Percentiles rank a stretch among this genome's conserved stretches.
Evolutionary conservation across 2,797 vertebrate species (phyloP).

Genomic region (Notamacropus eugenii): DNA sequence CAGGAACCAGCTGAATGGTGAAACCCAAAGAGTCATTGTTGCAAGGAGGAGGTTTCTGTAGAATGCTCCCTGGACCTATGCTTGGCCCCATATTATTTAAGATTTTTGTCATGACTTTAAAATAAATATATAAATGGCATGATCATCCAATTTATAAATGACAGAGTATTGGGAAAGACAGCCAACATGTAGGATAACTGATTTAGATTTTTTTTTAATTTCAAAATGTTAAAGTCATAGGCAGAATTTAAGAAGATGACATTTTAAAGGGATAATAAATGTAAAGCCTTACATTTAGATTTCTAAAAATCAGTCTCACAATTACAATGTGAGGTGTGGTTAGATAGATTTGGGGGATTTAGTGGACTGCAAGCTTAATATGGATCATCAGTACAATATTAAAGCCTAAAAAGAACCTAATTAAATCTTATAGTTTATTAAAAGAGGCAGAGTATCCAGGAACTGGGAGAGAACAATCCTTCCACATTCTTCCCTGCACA

Average conservation of each 20-base stretch:
- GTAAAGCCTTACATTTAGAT: background rate
- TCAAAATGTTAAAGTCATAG: background rate
- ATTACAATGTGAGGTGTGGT: background rate
- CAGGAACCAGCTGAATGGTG: background rate
- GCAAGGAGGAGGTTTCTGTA: background rate
- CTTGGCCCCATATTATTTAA: background rate
- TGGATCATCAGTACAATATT: background rate
- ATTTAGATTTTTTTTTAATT: background rate
- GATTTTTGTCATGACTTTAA: background rate
- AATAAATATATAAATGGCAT: background rate
- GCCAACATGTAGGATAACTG: background rate
- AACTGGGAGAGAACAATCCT: background rate
- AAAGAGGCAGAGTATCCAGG: background rate
- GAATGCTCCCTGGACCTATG: background rate
- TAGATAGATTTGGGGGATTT: background rate
- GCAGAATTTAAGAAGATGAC: background rate
- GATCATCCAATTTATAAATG: background rate
- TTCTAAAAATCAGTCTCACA: background rate
- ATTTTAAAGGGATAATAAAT: background rate
- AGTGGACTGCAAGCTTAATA: background rate
- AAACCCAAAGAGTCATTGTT: background rate
- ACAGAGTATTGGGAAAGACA: background rate
- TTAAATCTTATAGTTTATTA: background rate
- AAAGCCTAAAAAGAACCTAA: background rate
- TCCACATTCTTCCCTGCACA: background rate